Percentiles rank a stretch among this genome's conserved stretches.
Evolutionary conservation across 2,113 vertebrate species (phyloP).

Genomic region (Himantopus leucocephalus): DNA sequence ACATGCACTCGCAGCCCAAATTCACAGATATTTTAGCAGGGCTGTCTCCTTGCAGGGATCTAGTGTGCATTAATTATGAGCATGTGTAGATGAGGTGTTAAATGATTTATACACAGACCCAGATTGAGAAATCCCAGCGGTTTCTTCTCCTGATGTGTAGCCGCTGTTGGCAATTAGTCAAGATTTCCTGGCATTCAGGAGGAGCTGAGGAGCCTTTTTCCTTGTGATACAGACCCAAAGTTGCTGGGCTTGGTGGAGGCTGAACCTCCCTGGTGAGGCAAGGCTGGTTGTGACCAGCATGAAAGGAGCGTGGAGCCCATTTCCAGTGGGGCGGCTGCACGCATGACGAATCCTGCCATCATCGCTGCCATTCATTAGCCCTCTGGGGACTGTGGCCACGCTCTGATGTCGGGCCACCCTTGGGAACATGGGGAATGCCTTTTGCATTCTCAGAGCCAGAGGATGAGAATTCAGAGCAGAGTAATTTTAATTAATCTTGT

Average conservation of each 20-base stretch:
- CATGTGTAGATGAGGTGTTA: slow-evolving; percentile 44
- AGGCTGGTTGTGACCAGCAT: not conserved
- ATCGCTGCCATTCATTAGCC: not conserved
- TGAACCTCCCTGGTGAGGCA: not conserved
- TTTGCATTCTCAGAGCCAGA: not conserved
- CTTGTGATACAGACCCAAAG: not conserved
- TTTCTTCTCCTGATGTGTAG: not conserved
- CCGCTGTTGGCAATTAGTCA: not conserved
- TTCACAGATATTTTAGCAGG: not conserved
- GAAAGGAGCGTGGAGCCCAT: not conserved
- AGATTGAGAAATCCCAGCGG: slow-evolving; percentile 38
- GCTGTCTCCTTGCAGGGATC: not conserved
- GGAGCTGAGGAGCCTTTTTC: not conserved
- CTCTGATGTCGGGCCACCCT: accelerated
- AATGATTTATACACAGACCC: slow-evolving; percentile 65
- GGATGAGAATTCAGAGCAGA: not conserved
- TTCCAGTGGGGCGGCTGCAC: not conserved
- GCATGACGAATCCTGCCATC: accelerated
- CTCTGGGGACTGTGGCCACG: not conserved
- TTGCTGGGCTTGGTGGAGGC: not conserved
- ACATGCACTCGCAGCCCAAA: not conserved
- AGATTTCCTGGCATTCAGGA: not conserved
- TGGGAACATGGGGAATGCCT: not conserved
- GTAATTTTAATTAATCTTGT: not conserved
- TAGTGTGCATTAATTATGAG: slow-evolving; percentile 48